phyloP scores from a whole-genome alignment of 30 jellyfish, hydroid and myxozoan genomes.

The Aurelia coerulea region DNA sequence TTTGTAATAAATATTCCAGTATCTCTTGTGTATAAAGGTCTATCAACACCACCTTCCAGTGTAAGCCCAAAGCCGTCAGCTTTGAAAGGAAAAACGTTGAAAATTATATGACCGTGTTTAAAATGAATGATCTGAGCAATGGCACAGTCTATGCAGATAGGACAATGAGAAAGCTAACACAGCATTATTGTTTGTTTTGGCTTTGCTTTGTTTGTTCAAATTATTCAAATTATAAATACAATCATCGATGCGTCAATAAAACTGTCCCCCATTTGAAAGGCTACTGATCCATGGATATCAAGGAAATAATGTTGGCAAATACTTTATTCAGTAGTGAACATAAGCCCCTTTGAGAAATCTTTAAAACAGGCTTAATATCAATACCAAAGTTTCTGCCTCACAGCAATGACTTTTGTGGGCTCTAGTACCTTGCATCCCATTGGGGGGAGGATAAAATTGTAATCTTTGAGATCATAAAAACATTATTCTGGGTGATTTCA shows the following conservation, averaged over 20 bases:
- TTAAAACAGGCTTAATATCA: background rate
- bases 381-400: background rate
- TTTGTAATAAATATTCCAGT: conserved; percentile 81
- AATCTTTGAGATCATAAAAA: background rate
- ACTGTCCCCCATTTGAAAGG: background rate
- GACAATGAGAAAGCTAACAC: too few species aligned
- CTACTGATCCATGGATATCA: too few species aligned
- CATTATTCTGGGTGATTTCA: background rate
- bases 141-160: background rate
- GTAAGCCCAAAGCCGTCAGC: conserved; percentile 92
- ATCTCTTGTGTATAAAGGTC: conserved; percentile 80
- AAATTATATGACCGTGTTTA: background rate
- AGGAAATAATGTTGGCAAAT: too few species aligned
- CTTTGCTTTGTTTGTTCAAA: too few species aligned
- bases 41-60: conserved; percentile 93
- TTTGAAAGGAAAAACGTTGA: background rate
- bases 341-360: background rate
- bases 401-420: too few species aligned
- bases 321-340: background rate
- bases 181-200: too few species aligned
- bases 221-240: too few species aligned
- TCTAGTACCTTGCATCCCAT: background rate
- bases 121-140: background rate
- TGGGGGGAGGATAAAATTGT: background rate
- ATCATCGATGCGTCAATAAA: too few species aligned